Base-by-base conservation (phyloP, 2,888 invertebrate genomes). In the Drosophila paucipuncta region DNA sequence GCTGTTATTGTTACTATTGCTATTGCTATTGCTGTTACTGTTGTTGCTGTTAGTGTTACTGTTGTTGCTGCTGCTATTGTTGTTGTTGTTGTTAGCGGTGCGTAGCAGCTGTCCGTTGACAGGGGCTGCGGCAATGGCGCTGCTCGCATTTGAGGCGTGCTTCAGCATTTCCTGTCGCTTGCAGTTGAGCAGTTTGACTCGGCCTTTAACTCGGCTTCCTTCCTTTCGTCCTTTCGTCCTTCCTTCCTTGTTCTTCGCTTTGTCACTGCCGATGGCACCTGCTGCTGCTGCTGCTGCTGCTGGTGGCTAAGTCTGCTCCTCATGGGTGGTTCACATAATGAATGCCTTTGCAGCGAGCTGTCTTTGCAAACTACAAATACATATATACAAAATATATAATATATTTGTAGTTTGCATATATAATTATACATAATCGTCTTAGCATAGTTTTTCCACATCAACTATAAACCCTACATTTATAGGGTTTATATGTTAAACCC, bases 121-220 rank as follows among this genome's bases (percentile, higher is more conserved):
- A 58, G 75, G 62, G 35, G 68, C 83, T 52, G 68, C 59, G 54
- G 70, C 73, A 54, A 77, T 85, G 47, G 85, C 85, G 31, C 74
- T 74, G 79, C 75, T 79, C 57, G 91, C 89, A 78, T 86, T 92
- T 31, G 92, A 92, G 60, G 92, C 83, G 88, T 92, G 91, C 72
- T 92, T 92, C 79, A 92, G 78, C 91, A 92, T 92, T 91, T 90
- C 85, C 84, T 69, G 73, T 73, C 43, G 2, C 30, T 22, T 47
- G 47, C 47, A 47, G 47, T 50, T 30, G 28, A 30, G 18, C 47
- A 47, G 30, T 39, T 57, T n/a, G 39, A 28, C 16, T 35, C 5
- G 35, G 55, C 39, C 55, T 7, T 39, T 57, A 25, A 37, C 22
- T 47, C 37, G 39, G 16, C 68, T 55, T 28, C 33, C 49, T 33